phyloP scores from a whole-genome alignment of 2,888 invertebrate genomes.

The Syritta pipiens region DNA sequence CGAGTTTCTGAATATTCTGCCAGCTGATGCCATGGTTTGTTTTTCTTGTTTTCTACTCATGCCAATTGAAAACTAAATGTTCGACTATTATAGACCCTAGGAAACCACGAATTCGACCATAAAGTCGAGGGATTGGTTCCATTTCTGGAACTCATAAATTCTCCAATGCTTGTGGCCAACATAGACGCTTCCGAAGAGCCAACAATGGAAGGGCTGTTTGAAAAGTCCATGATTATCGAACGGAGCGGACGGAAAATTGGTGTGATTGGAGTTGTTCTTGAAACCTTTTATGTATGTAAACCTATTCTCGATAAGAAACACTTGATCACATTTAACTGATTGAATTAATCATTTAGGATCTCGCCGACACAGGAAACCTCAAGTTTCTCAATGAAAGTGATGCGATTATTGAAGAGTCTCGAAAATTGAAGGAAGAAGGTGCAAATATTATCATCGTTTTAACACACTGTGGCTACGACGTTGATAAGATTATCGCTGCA shows the following conservation, averaged over 20 bases:
- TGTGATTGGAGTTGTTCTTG: slow-evolving; percentile 87
- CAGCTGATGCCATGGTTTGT: slow-evolving; percentile 87
- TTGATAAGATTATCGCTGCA: slow-evolving; percentile 84
- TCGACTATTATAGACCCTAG: slow-evolving; percentile 85
- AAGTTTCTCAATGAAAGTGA: slow-evolving; percentile 86
- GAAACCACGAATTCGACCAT: slow-evolving; percentile 93
- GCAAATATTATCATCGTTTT: slow-evolving; percentile 89
- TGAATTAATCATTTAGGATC: slow-evolving; percentile 79
- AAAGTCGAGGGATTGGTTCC: slow-evolving; percentile 86
- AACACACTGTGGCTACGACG: slow-evolving; percentile 89
- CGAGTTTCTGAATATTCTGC: slow-evolving; percentile 86
- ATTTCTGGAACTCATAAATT: slow-evolving; percentile 83
- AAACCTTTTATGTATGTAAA: slow-evolving; percentile 83
- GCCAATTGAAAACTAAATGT: too few species aligned
- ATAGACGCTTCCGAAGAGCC: slow-evolving; percentile 87
- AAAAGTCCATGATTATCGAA: slow-evolving; percentile 84
- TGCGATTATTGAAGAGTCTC: slow-evolving; percentile 85
- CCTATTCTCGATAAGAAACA: neutral
- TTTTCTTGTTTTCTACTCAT: too few species aligned
- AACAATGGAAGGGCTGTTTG: slow-evolving; percentile 82
- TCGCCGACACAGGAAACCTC: slow-evolving; percentile 84
- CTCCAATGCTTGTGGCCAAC: slow-evolving; percentile 87
- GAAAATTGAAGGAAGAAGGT: slow-evolving; percentile 82
- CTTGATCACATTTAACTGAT: neutral
- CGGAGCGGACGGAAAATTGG: slow-evolving; percentile 85